phyloP scores from a whole-genome alignment of 2,113 vertebrate genomes.

The Cyphomyrus discorhynchus region DNA sequence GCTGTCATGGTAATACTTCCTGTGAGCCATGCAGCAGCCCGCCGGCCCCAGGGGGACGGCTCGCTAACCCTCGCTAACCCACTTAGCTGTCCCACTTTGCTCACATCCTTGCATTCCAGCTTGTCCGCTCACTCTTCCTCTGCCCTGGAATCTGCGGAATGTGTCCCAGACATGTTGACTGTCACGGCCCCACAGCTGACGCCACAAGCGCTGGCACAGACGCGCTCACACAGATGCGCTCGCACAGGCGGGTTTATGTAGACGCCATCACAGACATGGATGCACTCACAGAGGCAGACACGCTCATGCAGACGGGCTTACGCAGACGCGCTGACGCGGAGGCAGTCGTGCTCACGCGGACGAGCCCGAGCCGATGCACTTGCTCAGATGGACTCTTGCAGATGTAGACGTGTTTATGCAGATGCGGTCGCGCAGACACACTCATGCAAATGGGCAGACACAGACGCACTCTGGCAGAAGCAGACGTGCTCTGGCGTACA shows the following conservation, averaged over 20 bases:
- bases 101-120: conserved; percentile 27
- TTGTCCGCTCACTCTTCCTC: conserved; percentile 33
- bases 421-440: too few relatives aligned
- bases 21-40: conserved; percentile 10
- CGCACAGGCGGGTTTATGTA: not conserved
- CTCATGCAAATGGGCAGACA: not conserved
- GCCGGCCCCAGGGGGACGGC: conserved; percentile 43
- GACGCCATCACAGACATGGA: not conserved
- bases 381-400: not conserved
- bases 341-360: not conserved
- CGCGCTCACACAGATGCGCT: conserved; percentile 16
- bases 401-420: not conserved
- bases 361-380: not conserved
- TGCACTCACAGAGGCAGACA: conserved; percentile 19
- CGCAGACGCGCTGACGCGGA: conserved; percentile 15
- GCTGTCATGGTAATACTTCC: not conserved
- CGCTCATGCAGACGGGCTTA: conserved; percentile 21
- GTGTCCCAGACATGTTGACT: conserved; percentile 42
- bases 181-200: not conserved
- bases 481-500: not conserved
- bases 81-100: conserved; percentile 36
- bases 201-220: conserved; percentile 24
- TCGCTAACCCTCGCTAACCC: conserved; percentile 44
- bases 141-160: conserved; percentile 59
- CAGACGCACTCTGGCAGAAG: not conserved